Conservation (phyloP, 2,888 invertebrate species). For the Scrobipalpa costella region DNA sequence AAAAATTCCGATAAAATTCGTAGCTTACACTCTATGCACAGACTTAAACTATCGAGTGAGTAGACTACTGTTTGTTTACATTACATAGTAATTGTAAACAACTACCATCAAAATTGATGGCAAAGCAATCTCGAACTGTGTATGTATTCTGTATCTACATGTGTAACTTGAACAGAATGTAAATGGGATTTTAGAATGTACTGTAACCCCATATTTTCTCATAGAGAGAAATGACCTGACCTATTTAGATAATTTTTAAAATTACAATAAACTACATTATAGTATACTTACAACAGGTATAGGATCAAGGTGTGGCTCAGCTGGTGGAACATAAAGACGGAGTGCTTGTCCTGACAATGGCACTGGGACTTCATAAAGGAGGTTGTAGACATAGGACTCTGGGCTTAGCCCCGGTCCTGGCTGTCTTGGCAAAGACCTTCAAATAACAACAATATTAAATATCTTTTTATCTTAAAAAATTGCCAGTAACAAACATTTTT, state of each 20-base stretch:
- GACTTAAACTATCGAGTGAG: too few species aligned
- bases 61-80: too few species aligned
- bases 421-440: slow-evolving; percentile 88
- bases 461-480: background rate
- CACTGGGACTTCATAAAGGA: slow-evolving; percentile 95
- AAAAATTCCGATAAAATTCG: too few species aligned
- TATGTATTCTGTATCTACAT: too few species aligned
- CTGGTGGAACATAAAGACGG: slow-evolving; percentile 86
- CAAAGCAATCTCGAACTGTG: too few species aligned
- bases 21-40: too few species aligned
- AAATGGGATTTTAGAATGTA: too few species aligned
- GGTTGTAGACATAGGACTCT: slow-evolving; percentile 97
- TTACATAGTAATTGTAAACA: too few species aligned
- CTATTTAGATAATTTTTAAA: background rate
- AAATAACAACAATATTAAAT: slow-evolving; percentile 36
- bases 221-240: too few species aligned
- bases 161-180: too few species aligned
- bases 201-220: too few species aligned
- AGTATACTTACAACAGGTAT: slow-evolving; percentile 79
- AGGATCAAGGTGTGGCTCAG: slow-evolving; percentile 85
- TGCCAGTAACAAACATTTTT: background rate
- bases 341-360: slow-evolving; percentile 95
- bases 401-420: slow-evolving; percentile 89
- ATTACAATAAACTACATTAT: background rate
- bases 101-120: too few species aligned